A percentile compares a stretch with the other conserved stretches of the same genome.
Evolutionary conservation across 2,888 invertebrate species (phyloP).

Genomic region (Disparrhopalites patrizii): DNA sequence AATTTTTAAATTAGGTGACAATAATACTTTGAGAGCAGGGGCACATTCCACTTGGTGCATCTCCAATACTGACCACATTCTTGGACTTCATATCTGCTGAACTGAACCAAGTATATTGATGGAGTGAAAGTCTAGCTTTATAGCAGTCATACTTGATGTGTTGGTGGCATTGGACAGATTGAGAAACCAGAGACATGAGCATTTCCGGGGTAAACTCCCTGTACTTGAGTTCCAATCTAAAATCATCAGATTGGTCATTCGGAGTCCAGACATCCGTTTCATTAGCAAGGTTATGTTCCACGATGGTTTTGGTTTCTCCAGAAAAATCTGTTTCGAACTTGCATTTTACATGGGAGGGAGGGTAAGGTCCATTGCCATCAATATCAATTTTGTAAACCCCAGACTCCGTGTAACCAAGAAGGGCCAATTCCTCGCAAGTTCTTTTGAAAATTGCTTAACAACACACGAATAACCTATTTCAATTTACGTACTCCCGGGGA

Average conservation of each 20-base stretch:
- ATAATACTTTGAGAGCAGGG: slow-evolving; percentile 54
- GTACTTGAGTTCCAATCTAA: slow-evolving; percentile 79
- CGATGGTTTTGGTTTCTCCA: slow-evolving; percentile 74
- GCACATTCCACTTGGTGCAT: slow-evolving; percentile 54
- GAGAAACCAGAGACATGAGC: slow-evolving; percentile 83
- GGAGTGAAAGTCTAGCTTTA: slow-evolving; percentile 78
- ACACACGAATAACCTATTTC: not conserved
- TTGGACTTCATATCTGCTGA: slow-evolving; percentile 68
- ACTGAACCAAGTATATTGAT: slow-evolving; percentile 83
- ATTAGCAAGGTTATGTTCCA: slow-evolving; percentile 85
- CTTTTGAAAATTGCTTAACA: slow-evolving; percentile 81
- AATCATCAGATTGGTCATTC: slow-evolving; percentile 56
- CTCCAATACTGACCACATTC: slow-evolving; percentile 75
- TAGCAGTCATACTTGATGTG: slow-evolving; percentile 86
- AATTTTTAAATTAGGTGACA: slow-evolving; percentile 3
- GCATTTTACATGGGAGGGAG: slow-evolving; percentile 86
- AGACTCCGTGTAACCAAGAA: slow-evolving; percentile 81
- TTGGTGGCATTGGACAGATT: slow-evolving; percentile 83
- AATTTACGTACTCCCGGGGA: too few species aligned
- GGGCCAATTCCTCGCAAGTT: slow-evolving; percentile 86
- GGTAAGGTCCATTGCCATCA: slow-evolving; percentile 87
- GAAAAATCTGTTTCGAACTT: slow-evolving; percentile 84
- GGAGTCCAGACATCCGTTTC: slow-evolving; percentile 62
- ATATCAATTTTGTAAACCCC: slow-evolving; percentile 91
- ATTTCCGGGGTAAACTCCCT: slow-evolving; percentile 85